Evolutionary conservation across 2,797 vertebrate species (phyloP).

Genomic region (Apogon talboti): DNA sequence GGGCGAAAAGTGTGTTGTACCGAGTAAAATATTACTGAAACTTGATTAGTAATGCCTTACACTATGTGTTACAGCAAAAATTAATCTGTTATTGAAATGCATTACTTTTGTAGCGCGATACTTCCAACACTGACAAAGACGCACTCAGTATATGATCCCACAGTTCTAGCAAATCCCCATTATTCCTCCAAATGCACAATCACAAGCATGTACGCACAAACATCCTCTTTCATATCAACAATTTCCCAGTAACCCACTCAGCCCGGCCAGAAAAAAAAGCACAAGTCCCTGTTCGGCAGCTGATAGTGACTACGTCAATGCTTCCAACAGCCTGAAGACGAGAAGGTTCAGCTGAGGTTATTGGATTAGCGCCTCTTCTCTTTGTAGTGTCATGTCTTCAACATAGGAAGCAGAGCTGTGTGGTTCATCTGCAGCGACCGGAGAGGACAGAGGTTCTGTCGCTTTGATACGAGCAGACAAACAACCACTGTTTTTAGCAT

Average conservation of each 20-base stretch:
- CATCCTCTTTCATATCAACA: slow-evolving; percentile 38
- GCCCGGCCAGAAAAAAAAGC: slow-evolving; percentile 20
- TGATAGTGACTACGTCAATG: slow-evolving; percentile 58
- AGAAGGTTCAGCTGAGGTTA: slow-evolving; percentile 69
- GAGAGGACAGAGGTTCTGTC: slow-evolving; percentile 9
- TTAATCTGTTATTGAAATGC: too few relatives aligned
- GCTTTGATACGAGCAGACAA: neutral
- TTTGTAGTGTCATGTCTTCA: slow-evolving; percentile 47
- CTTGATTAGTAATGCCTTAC: too few relatives aligned
- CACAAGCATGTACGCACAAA: slow-evolving; percentile 9
- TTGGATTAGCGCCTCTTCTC: slow-evolving; percentile 65
- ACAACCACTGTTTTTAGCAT: neutral
- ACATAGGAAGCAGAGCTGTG: slow-evolving; percentile 13
- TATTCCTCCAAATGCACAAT: slow-evolving; percentile 1
- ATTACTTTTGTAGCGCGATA: neutral
- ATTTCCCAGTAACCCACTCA: slow-evolving; percentile 43
- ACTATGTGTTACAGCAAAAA: too few relatives aligned
- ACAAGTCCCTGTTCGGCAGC: slow-evolving; percentile 47
- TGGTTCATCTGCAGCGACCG: neutral
- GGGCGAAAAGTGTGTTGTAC: too few relatives aligned
- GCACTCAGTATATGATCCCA: slow-evolving; percentile 42
- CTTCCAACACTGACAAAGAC: slow-evolving; percentile 3
- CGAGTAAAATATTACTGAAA: too few relatives aligned
- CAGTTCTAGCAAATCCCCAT: slow-evolving; percentile 23
- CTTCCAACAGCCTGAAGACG: slow-evolving; percentile 62